Percentiles rank a stretch among this genome's conserved stretches.
Evolutionary conservation across 1,140 invertebrate genomes (phyloP).

Genomic region (Acromyrmex heyeri): DNA sequence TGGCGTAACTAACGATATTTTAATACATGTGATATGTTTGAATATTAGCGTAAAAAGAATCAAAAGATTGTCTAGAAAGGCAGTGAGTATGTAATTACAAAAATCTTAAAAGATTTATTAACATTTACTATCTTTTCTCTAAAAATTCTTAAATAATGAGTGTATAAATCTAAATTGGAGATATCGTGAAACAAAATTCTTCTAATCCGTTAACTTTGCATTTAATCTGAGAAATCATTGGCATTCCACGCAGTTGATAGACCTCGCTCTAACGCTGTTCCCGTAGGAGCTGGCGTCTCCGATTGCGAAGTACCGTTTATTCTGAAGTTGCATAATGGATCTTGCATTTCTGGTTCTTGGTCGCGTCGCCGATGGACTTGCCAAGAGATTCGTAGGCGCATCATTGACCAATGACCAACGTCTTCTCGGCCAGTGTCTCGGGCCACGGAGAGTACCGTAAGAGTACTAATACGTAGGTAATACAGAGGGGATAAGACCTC

Average conservation of each 20-base stretch:
- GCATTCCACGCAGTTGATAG: slow-evolving; percentile 20
- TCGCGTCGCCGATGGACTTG: slow-evolving; percentile 51
- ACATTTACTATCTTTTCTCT: neutral
- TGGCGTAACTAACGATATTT: too few species aligned
- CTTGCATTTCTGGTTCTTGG: slow-evolving; percentile 51
- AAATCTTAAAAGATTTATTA: neutral
- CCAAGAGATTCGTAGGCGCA: slow-evolving; percentile 64
- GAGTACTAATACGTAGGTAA: slow-evolving; percentile 73
- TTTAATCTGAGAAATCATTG: slow-evolving; percentile 17
- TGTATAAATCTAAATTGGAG: neutral
- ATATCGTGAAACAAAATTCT: neutral
- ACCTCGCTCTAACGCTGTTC: slow-evolving; percentile 38
- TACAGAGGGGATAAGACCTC: slow-evolving; percentile 75
- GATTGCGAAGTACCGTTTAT: slow-evolving; percentile 70
- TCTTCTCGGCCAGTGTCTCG: slow-evolving; percentile 68
- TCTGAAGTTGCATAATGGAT: slow-evolving; percentile 70
- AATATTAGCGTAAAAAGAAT: neutral
- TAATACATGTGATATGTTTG: too few species aligned
- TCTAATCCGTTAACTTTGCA: slow-evolving; percentile 26
- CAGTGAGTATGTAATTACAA: neutral
- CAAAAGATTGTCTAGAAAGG: too few species aligned
- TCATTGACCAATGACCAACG: slow-evolving; percentile 79
- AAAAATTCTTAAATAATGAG: neutral
- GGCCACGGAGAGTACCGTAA: slow-evolving; percentile 76
- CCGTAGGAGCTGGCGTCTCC: slow-evolving; percentile 32